Evolutionary conservation across 2,113 vertebrate species (phyloP).

Genomic region (Sterrhoptilus dennistouni): DNA sequence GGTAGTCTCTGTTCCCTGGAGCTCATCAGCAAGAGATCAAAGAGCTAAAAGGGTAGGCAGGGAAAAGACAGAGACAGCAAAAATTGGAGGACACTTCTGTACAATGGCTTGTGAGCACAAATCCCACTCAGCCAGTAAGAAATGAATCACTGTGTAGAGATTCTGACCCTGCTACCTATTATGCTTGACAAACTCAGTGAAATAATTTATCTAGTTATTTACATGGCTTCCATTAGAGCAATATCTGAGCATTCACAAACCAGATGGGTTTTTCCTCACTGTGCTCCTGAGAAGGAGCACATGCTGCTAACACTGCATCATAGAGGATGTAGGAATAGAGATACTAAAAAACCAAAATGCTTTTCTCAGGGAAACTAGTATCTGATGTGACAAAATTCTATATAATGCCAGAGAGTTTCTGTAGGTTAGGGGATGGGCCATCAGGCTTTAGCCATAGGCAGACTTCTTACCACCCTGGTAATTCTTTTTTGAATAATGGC

Average conservation of each 20-base stretch:
- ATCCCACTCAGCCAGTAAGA: conserved; percentile 11
- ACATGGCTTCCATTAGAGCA: conserved; percentile 10
- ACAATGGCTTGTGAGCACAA: not conserved
- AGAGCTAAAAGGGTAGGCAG: not conserved
- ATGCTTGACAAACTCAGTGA: not conserved
- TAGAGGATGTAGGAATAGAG: not conserved
- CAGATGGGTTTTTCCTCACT: conserved; percentile 13
- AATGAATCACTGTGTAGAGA: conserved; percentile 1
- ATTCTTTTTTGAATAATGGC: not conserved
- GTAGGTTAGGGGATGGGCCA: rapidly evolving
- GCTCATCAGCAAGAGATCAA: not conserved
- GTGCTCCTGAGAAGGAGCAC: not conserved
- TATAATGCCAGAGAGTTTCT: not conserved
- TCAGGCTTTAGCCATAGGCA: not conserved
- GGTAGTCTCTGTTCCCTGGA: not conserved
- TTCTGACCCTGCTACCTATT: conserved; percentile 24
- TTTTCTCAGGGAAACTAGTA: not conserved
- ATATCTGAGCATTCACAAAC: not conserved
- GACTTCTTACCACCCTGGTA: not conserved
- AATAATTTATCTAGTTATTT: conserved; percentile 38
- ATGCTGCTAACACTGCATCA: not conserved
- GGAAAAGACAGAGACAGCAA: conserved; percentile 1
- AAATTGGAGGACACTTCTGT: not conserved
- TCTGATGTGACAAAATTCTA: not conserved
- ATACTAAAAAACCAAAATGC: not conserved